phyloP scores from a whole-genome alignment of 2,888 invertebrate genomes.

The Alviniconcha strummeri region DNA sequence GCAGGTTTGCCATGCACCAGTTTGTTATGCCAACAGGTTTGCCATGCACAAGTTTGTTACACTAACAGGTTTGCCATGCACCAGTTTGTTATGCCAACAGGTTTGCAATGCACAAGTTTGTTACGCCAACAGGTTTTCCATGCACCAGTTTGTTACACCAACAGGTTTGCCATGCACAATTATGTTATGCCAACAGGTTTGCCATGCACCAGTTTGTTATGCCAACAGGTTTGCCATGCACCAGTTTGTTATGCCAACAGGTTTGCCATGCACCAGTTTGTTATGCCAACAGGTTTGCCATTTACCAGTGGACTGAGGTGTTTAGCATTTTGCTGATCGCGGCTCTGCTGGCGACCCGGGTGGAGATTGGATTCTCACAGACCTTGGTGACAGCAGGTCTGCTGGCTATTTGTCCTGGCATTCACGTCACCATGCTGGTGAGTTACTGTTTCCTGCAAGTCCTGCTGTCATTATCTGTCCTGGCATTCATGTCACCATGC shows the following conservation, averaged over 20 bases:
- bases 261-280: neutral
- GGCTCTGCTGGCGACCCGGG: conserved; percentile 47
- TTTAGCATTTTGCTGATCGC: conserved; percentile 51
- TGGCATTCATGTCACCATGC: neutral
- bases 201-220: conserved; percentile 46
- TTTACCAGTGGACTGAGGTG: conserved; percentile 61
- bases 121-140: too few relatives aligned
- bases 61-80: too few relatives aligned
- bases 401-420: conserved; percentile 53
- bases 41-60: too few relatives aligned
- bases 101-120: too few relatives aligned
- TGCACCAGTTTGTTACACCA: neutral
- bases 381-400: conserved; percentile 46
- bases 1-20: conserved; percentile 49
- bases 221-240: conserved; percentile 11
- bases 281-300: conserved; percentile 45
- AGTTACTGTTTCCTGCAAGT: conserved; percentile 17
- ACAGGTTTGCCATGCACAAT: neutral
- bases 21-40: conserved; percentile 32
- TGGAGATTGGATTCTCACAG: conserved; percentile 40
- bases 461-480: neutral
- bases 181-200: conserved; percentile 10
- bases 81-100: too few relatives aligned
- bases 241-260: too few relatives aligned
- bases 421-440: conserved; percentile 52